A percentile compares a stretch with the other conserved stretches of the same genome.
phyloP scores from a whole-genome alignment of 2,797 vertebrate species.

The Perodicticus potto region DNA sequence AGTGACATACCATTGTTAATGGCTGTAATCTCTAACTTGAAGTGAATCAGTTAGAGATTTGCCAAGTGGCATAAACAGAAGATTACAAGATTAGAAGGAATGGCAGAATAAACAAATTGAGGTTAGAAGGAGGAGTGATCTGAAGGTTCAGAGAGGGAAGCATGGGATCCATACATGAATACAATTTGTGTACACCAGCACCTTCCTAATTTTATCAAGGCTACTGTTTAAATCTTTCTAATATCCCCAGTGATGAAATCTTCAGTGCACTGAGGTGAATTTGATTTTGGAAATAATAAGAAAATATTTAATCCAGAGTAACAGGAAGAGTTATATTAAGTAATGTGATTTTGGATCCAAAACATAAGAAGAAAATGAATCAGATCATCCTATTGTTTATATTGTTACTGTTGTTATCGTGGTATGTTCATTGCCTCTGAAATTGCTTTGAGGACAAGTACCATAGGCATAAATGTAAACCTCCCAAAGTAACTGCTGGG shows the following conservation, averaged over 20 bases:
- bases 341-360: neutral
- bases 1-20: neutral
- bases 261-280: neutral
- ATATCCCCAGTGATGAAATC: neutral
- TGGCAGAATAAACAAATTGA: constrained; percentile 14
- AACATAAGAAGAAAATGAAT: neutral
- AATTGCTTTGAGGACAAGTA: neutral
- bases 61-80: neutral
- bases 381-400: neutral
- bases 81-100: neutral
- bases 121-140: neutral
- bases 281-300: constrained; percentile 23
- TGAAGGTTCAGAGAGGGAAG: neutral
- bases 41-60: constrained; percentile 7
- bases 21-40: neutral
- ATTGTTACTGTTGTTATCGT: neutral
- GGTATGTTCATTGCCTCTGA: neutral
- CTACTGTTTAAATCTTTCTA: neutral
- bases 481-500: neutral
- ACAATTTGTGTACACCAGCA: neutral
- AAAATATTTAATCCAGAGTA: neutral
- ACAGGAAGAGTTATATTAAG: neutral
- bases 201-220: neutral
- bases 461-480: neutral
- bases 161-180: neutral